These are phyloP conservation scores for Conger conger DNA, from an alignment of 2,113 vertebrate genomes.

Conservation along the genomic window DNA sequence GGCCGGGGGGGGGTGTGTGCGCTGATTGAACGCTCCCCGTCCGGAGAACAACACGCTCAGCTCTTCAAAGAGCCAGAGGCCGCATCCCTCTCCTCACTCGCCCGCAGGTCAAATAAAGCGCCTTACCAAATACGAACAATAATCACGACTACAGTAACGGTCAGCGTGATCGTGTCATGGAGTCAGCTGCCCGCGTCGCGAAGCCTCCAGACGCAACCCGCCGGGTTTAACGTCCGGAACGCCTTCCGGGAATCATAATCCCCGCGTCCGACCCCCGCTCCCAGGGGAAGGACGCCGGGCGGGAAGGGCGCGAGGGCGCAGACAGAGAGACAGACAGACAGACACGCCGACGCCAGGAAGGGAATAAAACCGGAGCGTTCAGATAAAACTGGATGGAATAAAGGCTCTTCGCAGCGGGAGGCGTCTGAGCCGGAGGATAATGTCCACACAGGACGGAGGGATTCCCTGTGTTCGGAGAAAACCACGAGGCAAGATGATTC, in stretches of 20 bases:
- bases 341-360: not conserved
- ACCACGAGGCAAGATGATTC: slow-evolving; percentile 51
- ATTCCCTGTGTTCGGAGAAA: slow-evolving; percentile 46
- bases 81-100: slow-evolving; percentile 12
- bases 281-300: too few species aligned
- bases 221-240: too few species aligned
- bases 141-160: not conserved
- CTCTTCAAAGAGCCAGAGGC: slow-evolving; percentile 17
- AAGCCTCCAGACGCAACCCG: too few species aligned
- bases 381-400: too few species aligned
- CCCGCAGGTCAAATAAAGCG: slow-evolving; percentile 1
- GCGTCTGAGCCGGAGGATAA: not conserved
- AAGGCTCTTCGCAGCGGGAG: not conserved
- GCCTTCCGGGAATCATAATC: too few species aligned
- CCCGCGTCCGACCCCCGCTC: too few species aligned
- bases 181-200: too few species aligned
- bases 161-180: too few species aligned
- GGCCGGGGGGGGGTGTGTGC: too few species aligned
- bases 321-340: not conserved
- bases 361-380: not conserved
- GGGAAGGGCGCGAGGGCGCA: not conserved
- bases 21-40: too few species aligned
- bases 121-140: too few species aligned
- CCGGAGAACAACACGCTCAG: slow-evolving; percentile 26
- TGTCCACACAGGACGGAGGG: not conserved